phyloP scores from a whole-genome alignment of 2,888 invertebrate genomes.

The Trichacis sp. region DNA sequence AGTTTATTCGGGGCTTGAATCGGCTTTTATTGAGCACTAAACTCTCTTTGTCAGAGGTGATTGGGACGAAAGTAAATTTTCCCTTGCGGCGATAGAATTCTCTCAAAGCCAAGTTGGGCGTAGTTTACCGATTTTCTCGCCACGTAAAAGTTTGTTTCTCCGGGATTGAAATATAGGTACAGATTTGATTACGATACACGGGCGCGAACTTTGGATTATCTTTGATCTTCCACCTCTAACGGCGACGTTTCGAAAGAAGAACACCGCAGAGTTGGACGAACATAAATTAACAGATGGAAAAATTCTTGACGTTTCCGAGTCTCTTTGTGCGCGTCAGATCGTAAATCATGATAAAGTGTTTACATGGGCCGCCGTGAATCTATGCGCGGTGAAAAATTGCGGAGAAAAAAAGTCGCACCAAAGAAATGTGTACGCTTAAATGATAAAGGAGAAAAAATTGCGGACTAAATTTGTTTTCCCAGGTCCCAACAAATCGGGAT shows the following conservation, averaged over 20 bases:
- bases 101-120: neutral
- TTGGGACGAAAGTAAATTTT: neutral
- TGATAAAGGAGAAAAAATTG: neutral
- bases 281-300: constrained; percentile 17
- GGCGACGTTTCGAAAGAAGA: constrained; percentile 4
- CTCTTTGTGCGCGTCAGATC: constrained; percentile 9
- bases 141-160: neutral
- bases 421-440: neutral
- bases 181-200: neutral
- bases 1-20: no score
- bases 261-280: constrained; percentile 9
- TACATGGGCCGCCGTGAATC: constrained; percentile 11
- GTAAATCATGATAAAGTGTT: constrained; percentile 20
- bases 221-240: constrained; percentile 1
- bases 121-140: neutral
- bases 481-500: no score
- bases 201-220: constrained; percentile 8
- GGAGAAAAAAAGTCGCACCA: neutral
- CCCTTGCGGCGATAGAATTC: neutral
- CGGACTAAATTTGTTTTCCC: no score
- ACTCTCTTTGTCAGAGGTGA: neutral
- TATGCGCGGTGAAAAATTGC: constrained; percentile 8
- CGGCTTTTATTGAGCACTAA: no score
- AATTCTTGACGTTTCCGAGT: constrained; percentile 21
- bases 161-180: neutral